phyloP scores from a whole-genome alignment of 1,140 invertebrate genomes.

The Amphibalanus amphitrite region DNA sequence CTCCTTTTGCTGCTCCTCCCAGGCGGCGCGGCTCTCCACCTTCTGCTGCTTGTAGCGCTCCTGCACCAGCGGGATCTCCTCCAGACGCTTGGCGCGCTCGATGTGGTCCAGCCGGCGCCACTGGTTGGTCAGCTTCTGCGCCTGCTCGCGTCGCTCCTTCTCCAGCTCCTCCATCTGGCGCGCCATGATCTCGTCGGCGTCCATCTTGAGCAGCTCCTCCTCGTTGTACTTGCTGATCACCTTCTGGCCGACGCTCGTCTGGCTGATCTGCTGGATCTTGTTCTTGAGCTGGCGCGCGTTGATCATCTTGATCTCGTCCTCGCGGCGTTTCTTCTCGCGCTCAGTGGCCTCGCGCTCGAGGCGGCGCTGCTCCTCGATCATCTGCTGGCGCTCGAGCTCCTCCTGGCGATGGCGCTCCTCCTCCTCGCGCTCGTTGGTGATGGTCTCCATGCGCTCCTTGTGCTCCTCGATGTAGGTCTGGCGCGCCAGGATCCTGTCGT shows the following conservation, averaged over 20 bases:
- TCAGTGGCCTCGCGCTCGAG: constrained; percentile 67
- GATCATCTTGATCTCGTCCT: constrained; percentile 55
- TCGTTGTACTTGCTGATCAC: constrained; percentile 82
- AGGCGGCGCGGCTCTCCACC: constrained; percentile 32
- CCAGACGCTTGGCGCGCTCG: constrained; percentile 77
- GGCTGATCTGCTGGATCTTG: constrained; percentile 73
- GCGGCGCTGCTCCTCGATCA: constrained; percentile 68
- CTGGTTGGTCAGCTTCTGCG: constrained; percentile 73
- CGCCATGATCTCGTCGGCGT: constrained; percentile 32
- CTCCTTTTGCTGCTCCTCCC: constrained; percentile 79
- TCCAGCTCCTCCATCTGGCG: constrained; percentile 75
- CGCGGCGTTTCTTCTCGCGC: constrained; percentile 38
- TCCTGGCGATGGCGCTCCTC: constrained; percentile 71
- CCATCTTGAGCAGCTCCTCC: constrained; percentile 65
- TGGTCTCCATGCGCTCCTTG: constrained; percentile 84
- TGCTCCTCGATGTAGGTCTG: constrained; percentile 91
- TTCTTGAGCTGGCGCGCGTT: constrained; percentile 63
- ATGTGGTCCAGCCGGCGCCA: constrained; percentile 91
- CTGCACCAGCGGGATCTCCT: constrained; percentile 80
- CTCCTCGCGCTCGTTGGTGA: constrained; percentile 70
- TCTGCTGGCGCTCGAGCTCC: constrained; percentile 56
- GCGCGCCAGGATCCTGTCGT: constrained; percentile 65
- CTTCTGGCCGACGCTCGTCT: constrained; percentile 74
- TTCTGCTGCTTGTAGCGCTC: constrained; percentile 70
- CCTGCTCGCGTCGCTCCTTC: constrained; percentile 69